Evolutionary conservation across 92 coral and sea anemone species (phyloP).

Genomic region (Phenganax stokvisi): DNA sequence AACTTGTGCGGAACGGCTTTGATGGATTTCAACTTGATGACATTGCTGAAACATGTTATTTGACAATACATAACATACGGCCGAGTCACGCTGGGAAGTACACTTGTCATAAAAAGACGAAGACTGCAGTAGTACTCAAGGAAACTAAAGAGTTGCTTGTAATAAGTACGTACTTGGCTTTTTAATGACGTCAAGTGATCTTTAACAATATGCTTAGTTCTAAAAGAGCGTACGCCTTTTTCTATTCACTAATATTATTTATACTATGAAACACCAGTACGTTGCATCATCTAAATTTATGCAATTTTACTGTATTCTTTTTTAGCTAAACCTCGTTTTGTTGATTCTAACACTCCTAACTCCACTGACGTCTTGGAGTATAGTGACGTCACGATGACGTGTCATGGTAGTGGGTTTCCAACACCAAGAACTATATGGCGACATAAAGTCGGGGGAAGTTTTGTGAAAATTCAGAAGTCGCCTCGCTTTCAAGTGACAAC

Average conservation of each 20-base stretch:
- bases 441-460: conserved; percentile 52
- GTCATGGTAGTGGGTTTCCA: conserved; percentile 74
- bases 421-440: conserved; percentile 91
- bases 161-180: conserved; percentile 55
- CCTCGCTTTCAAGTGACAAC: conserved; percentile 64
- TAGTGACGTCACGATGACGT: conserved; percentile 57
- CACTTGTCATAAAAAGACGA: conserved; percentile 63
- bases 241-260: background rate
- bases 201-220: background rate
- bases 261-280: background rate
- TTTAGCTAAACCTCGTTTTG: conserved; percentile 59
- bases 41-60: conserved; percentile 19
- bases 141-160: conserved; percentile 60
- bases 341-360: conserved; percentile 51
- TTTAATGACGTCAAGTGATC: background rate
- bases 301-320: background rate
- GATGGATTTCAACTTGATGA: background rate
- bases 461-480: conserved; percentile 51
- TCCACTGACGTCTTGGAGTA: conserved; percentile 67
- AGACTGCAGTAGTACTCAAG: conserved; percentile 60
- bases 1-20: background rate
- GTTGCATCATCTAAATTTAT: background rate
- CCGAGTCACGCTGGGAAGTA: conserved; percentile 75
- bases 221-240: background rate
- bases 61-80: conserved; percentile 12